Conservation (phyloP, 2,113 vertebrate genomes). For the Chionodraco myersi region DNA sequence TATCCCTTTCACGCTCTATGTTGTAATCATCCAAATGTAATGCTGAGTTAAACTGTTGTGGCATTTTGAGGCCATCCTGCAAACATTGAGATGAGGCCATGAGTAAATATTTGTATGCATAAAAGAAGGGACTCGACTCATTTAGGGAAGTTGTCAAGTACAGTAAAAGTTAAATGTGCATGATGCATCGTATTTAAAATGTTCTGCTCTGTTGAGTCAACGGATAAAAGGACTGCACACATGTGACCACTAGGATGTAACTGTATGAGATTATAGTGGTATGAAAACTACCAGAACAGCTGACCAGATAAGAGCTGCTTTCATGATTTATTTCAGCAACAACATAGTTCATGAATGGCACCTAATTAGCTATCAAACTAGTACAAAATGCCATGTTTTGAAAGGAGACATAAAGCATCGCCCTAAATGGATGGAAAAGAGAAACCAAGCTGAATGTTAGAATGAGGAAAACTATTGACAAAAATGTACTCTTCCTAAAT, state of each 20-base stretch:
- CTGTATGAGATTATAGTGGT: too few relatives aligned
- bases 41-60: neutral
- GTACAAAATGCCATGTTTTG: conserved; percentile 1
- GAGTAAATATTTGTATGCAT: too few relatives aligned
- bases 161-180: neutral
- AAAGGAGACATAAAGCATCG: neutral
- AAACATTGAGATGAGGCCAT: neutral
- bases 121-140: neutral
- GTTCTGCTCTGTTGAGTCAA: neutral
- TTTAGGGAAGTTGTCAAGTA: neutral
- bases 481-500: neutral
- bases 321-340: neutral
- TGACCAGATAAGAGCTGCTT: neutral
- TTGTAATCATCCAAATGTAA: neutral
- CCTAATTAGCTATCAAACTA: neutral
- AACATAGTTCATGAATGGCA: neutral
- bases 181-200: too few relatives aligned
- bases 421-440: neutral
- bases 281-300: neutral
- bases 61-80: neutral
- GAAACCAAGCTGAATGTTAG: neutral
- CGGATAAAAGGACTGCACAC: neutral
- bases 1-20: neutral
- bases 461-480: neutral
- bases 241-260: too few relatives aligned